Evolutionary conservation across 1,140 invertebrate species (phyloP), one percentile per base, ranked within the genome.

Genomic region (Xylocopa sonorina): DNA sequence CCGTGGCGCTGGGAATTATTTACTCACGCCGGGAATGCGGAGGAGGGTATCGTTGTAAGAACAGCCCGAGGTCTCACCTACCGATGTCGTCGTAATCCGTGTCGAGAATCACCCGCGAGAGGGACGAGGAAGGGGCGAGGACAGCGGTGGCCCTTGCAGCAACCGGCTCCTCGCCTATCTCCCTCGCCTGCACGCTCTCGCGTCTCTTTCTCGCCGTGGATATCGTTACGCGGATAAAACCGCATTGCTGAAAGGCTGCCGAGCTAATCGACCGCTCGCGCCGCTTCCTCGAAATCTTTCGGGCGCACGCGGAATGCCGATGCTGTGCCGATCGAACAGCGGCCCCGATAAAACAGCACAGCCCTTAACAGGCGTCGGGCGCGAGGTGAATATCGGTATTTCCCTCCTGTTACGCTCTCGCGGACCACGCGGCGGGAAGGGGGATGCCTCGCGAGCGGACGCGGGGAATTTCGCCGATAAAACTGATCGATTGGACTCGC

Each of bases 191-290:
- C n/a, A n/a, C n/a, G n/a, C n/a, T 18, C 50, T 51, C 50, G 21
- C 50, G n/a, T 21, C 50, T 21, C 10, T 24, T 18, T 7, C 3
- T 29, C 21, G 2, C 34, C 1, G n/a, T 24, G 84, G 85, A 90
- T 89, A 90, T 89, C 85, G 87, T 89, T 89, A 86, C 87, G 82
- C 74, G 88, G 88, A 90, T 89, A 89, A 89, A 88, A 84, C 88
- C 78, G 81, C 86, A 87, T 89, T 85, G 83, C 86, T 88, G 80
- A 87, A 86, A 88, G 84, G 80, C 71, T 83, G 57, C 62, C 66
- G 68, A 77, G 78, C 86, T 90, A 89, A 90, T 90, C 89, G 87
- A 77, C 74, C 57, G 53, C 78, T 69, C 67, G 66, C 60, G 16
- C 66, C 32, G 21, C 41, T 81, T 85, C 81, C 53, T 73, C 74